Evolutionary conservation across 2,888 invertebrate genomes (phyloP).

Genomic region (Aelia acuminata): DNA sequence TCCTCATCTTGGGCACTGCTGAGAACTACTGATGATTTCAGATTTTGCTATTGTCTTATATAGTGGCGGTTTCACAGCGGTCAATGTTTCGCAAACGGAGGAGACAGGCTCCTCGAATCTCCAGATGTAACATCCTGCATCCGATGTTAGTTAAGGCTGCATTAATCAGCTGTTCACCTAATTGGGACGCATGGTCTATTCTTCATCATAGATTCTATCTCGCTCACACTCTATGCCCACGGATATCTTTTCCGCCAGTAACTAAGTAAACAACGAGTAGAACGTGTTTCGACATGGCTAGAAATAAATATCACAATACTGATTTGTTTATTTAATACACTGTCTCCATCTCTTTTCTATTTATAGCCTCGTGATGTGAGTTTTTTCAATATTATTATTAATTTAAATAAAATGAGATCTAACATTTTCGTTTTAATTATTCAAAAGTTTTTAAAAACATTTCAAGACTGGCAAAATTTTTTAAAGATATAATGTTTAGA

Average conservation of each 20-base stretch:
- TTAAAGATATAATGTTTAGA: too few relatives aligned
- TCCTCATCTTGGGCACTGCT: slow-evolving; percentile 32
- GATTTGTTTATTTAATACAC: too few relatives aligned
- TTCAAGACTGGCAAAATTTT: too few relatives aligned
- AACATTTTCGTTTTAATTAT: too few relatives aligned
- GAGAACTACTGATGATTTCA: neutral
- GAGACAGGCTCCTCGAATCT: neutral
- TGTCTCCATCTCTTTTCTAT: too few relatives aligned
- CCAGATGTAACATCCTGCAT: slow-evolving; percentile 39
- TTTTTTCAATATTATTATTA: too few relatives aligned
- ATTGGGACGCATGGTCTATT: slow-evolving; percentile 27
- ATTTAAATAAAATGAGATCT: too few relatives aligned
- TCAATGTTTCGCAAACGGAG: slow-evolving; percentile 28
- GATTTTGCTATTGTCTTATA: neutral
- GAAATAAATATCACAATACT: neutral
- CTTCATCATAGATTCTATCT: slow-evolving; percentile 25
- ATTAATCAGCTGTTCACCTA: slow-evolving; percentile 30
- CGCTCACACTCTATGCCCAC: neutral
- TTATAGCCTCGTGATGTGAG: too few relatives aligned
- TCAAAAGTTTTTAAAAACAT: too few relatives aligned
- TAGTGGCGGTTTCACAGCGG: neutral
- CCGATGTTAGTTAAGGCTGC: neutral
- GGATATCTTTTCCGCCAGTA: slow-evolving; percentile 7
- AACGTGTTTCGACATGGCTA: neutral
- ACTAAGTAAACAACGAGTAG: neutral